These are phyloP conservation scores for Charaxes varanes DNA, from an alignment of 1,140 invertebrate species.

Conservation along the genomic window DNA sequence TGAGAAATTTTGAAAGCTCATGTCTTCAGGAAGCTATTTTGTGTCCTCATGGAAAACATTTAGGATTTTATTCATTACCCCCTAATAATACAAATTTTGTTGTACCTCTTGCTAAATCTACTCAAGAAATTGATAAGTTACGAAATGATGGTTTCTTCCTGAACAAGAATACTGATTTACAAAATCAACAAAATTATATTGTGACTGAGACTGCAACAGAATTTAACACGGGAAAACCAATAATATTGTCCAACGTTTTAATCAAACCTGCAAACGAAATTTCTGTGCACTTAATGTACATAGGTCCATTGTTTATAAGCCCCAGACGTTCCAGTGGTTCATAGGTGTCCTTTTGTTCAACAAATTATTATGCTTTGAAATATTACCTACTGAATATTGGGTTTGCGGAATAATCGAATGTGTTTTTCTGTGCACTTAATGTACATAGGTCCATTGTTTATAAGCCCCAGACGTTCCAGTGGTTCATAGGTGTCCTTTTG, in stretches of 20 bases:
- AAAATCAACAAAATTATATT: not conserved
- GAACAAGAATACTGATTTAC: not conserved
- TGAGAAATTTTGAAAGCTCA: not conserved
- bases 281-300: no score
- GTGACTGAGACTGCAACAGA: not conserved
- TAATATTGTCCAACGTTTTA: not conserved
- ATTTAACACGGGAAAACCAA: not conserved
- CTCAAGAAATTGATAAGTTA: not conserved
- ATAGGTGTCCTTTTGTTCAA: no score
- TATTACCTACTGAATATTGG: no score
- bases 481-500: no score
- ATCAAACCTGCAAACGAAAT: not conserved
- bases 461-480: no score
- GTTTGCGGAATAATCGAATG: no score
- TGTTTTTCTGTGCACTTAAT: no score
- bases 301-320: no score
- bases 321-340: no score
- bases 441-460: no score
- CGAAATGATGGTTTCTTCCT: not conserved
- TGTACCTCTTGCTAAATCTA: conserved; percentile 1
- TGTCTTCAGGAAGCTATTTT: not conserved
- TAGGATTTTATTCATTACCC: conserved; percentile 1
- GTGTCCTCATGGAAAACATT: not conserved
- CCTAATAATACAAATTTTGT: not conserved
- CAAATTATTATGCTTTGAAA: no score